Conservation (phyloP, 1,140 invertebrate species). For the Doryteuthis pealeii region DNA sequence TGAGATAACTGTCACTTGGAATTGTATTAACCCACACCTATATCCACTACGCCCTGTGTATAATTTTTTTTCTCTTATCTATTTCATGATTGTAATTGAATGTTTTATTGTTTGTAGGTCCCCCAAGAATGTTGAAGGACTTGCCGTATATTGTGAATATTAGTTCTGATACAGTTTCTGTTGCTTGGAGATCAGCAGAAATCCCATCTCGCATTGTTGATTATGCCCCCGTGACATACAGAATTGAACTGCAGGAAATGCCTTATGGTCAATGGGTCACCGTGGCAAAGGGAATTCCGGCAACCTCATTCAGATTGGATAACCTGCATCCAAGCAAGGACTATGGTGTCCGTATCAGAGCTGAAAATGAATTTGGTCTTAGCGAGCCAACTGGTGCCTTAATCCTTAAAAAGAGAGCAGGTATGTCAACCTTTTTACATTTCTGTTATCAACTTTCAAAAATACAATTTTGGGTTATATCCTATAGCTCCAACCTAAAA, state of each 20-base stretch:
- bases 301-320: slow-evolving; percentile 44
- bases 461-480: too few relatives aligned
- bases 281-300: slow-evolving; percentile 41
- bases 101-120: slow-evolving; percentile 38
- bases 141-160: slow-evolving; percentile 46
- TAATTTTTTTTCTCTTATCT: too few relatives aligned
- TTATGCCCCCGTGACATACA: slow-evolving; percentile 50
- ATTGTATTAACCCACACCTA: too few relatives aligned
- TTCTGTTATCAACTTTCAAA: too few relatives aligned
- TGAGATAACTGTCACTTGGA: too few relatives aligned
- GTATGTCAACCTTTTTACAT: slow-evolving; percentile 22
- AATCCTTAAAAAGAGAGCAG: slow-evolving; percentile 40
- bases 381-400: slow-evolving; percentile 53
- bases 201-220: slow-evolving; percentile 46
- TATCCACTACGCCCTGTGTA: too few relatives aligned
- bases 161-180: slow-evolving; percentile 39
- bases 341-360: slow-evolving; percentile 60
- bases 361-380: slow-evolving; percentile 80
- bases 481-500: too few relatives aligned
- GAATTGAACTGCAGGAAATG: slow-evolving; percentile 40
- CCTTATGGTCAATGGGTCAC: slow-evolving; percentile 42
- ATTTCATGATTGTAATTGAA: too few relatives aligned
- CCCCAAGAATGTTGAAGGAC: slow-evolving; percentile 46
- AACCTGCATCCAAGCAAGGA: slow-evolving; percentile 47
- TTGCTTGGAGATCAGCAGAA: slow-evolving; percentile 51